These are phyloP conservation scores for Nannoperca australis DNA, from an alignment of 2,797 vertebrate genomes.

Conservation along the genomic window DNA sequence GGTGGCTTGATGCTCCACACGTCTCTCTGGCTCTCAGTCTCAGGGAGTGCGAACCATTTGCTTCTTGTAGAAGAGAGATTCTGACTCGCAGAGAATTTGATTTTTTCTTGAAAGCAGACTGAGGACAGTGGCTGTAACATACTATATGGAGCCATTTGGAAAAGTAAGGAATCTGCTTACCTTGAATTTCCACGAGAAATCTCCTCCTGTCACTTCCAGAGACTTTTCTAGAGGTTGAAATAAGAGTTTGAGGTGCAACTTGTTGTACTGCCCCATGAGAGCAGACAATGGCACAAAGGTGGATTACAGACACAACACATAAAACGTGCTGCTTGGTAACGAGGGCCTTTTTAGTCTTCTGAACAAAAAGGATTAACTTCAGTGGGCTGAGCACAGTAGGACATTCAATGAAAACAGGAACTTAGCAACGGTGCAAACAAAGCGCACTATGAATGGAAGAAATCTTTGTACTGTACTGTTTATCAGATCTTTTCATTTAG, in stretches of 20 bases:
- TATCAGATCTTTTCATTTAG: not conserved
- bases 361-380: constrained; percentile 51
- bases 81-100: constrained; percentile 65
- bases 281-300: not conserved
- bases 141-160: constrained; percentile 46
- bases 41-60: constrained; percentile 29
- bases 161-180: constrained; percentile 27
- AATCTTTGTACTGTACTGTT: not conserved
- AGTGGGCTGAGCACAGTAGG: constrained; percentile 46
- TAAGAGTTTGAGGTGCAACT: constrained; percentile 5
- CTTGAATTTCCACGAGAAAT: constrained; percentile 17
- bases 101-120: constrained; percentile 70
- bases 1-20: constrained; percentile 72
- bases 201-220: not conserved
- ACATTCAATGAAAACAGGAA: constrained; percentile 44
- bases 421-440: constrained; percentile 72
- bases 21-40: not conserved
- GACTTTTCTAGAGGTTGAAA: constrained; percentile 1
- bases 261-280: not conserved
- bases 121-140: constrained; percentile 33
- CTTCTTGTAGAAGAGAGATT: constrained; percentile 53
- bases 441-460: constrained; percentile 22
- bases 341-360: constrained; percentile 34
- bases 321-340: constrained; percentile 74
- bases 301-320: constrained; percentile 43